Evolutionary conservation across 2,797 vertebrate species (phyloP).

Genomic region (Microctenopoma lineatum): DNA sequence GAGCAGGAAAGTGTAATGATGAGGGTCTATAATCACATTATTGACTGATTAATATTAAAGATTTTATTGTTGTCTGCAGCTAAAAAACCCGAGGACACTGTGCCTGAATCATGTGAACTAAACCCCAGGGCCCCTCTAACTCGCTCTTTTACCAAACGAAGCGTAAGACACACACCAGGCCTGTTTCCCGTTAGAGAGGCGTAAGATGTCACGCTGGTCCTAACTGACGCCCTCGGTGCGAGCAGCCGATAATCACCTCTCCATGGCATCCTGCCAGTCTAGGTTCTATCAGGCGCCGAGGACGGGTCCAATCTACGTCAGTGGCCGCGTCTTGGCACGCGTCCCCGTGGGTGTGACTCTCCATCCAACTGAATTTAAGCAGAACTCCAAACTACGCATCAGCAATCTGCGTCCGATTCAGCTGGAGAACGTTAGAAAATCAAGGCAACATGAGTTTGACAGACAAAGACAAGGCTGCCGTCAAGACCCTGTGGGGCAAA

Average conservation of each 20-base stretch:
- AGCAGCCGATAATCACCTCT: slow-evolving; percentile 42
- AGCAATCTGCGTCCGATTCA: not conserved
- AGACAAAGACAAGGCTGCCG: slow-evolving; percentile 75
- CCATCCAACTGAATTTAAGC: slow-evolving; percentile 53
- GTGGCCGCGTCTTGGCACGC: slow-evolving; percentile 18
- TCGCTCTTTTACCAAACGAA: no score
- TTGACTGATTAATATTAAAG: no score
- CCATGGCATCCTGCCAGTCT: slow-evolving; percentile 26
- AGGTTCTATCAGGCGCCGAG: slow-evolving; percentile 30
- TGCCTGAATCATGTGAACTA: not conserved
- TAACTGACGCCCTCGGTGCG: slow-evolving; percentile 22
- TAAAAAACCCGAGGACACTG: no score
- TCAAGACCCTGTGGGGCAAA: slow-evolving; percentile 75
- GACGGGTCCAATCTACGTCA: slow-evolving; percentile 29
- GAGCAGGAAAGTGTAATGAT: no score
- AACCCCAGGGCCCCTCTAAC: no score
- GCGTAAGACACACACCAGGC: no score
- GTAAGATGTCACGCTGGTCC: not conserved
- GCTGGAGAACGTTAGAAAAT: slow-evolving; percentile 26
- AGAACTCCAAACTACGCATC: not conserved
- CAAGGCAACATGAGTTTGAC: slow-evolving; percentile 79
- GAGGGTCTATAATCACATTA: no score
- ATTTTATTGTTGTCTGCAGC: not conserved
- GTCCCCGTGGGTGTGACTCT: slow-evolving; percentile 53
- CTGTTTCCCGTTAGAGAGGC: no score